These are phyloP conservation scores for Sebastes reedi DNA, from an alignment of 2,797 vertebrate species.

Conservation along the genomic window DNA sequence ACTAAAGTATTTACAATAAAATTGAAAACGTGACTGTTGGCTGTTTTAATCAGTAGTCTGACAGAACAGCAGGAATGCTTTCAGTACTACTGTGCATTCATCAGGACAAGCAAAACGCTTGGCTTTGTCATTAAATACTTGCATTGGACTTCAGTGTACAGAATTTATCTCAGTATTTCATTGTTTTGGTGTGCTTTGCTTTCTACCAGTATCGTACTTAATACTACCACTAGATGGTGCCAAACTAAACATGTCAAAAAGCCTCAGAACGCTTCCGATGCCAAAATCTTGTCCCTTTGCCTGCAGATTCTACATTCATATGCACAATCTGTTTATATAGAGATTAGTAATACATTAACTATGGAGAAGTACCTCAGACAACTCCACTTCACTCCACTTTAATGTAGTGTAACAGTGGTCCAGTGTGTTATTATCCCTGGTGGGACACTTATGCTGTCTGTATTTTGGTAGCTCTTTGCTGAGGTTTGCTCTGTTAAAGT, in stretches of 20 bases:
- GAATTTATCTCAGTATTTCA: background rate
- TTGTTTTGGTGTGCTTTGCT: background rate
- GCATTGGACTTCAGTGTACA: rapidly evolving
- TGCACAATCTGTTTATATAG: too few species aligned
- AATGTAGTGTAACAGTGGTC: background rate
- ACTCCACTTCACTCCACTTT: background rate
- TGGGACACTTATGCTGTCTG: background rate
- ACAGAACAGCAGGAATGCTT: background rate
- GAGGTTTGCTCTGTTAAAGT: background rate
- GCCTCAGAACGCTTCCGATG: too few species aligned
- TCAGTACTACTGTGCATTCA: background rate
- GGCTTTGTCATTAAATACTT: background rate
- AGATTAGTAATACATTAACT: too few species aligned
- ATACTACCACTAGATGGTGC: background rate
- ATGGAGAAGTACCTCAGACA: too few species aligned
- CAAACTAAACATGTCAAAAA: background rate
- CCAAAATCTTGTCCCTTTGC: too few species aligned
- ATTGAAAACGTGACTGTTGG: background rate
- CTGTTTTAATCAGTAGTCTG: background rate
- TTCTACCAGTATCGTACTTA: background rate
- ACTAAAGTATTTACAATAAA: background rate
- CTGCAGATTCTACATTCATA: too few species aligned
- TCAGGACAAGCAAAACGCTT: too few species aligned
- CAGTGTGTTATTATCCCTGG: background rate
- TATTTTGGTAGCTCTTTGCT: background rate